Evolutionary conservation across 2,113 vertebrate species (phyloP).

Genomic region (Lontra canadensis): DNA sequence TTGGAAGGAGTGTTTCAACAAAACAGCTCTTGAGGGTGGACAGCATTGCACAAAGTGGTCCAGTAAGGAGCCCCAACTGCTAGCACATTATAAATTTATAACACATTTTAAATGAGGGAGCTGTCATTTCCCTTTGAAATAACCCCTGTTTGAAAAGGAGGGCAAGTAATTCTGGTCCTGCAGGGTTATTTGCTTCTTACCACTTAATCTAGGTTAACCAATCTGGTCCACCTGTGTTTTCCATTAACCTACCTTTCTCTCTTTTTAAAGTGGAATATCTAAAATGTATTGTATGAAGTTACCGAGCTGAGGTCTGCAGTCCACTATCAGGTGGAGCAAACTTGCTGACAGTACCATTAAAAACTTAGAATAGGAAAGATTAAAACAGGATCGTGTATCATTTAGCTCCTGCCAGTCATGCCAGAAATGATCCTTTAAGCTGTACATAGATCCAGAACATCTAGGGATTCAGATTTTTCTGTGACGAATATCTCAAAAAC

Average conservation of each 20-base stretch:
- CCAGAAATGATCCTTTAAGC: neutral
- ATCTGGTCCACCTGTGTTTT: neutral
- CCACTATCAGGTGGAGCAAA: neutral
- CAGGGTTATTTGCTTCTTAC: neutral
- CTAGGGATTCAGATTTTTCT: neutral
- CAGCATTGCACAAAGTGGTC: neutral
- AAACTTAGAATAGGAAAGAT: neutral
- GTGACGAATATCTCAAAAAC: neutral
- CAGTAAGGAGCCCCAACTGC: neutral
- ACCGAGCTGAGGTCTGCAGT: neutral
- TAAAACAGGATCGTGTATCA: neutral
- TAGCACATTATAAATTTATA: neutral
- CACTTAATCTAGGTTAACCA: neutral
- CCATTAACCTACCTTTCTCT: neutral
- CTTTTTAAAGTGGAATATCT: neutral
- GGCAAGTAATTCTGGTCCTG: neutral
- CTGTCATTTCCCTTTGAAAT: neutral
- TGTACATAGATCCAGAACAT: neutral
- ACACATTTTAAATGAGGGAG: neutral
- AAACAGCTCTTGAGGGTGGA: neutral
- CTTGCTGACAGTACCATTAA: neutral
- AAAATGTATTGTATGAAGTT: neutral
- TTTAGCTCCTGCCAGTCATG: neutral
- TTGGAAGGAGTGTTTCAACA: neutral
- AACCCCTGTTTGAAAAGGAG: neutral